Percentiles rank a stretch among this genome's conserved stretches.
Conservation (phyloP, 53 echinoderm and acorn worm species). For the Henricia sp. region DNA sequence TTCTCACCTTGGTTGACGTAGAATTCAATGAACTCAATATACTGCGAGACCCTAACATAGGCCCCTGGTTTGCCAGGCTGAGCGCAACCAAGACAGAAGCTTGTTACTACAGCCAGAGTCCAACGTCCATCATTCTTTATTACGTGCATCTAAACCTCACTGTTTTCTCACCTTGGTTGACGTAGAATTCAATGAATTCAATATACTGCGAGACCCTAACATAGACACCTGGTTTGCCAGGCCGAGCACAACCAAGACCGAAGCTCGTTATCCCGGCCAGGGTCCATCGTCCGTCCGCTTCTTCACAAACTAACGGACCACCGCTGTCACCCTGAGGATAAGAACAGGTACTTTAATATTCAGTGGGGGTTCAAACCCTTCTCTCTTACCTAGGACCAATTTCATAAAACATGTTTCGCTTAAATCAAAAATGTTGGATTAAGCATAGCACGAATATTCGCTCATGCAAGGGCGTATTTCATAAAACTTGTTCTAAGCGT, state of each 20-base stretch:
- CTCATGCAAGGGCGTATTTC: too few relatives aligned
- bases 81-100: conserved; percentile 70
- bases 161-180: conserved; percentile 29
- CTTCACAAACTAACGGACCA: conserved; percentile 72
- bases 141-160: too few relatives aligned
- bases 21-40: conserved; percentile 61
- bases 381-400: too few relatives aligned
- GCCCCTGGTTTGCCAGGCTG: conserved; percentile 55
- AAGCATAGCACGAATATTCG: too few relatives aligned
- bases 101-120: conserved; percentile 61
- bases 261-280: conserved; percentile 67
- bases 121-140: conserved; percentile 73
- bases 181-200: conserved; percentile 53
- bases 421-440: too few relatives aligned
- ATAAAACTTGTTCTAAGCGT: too few relatives aligned
- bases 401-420: too few relatives aligned
- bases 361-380: too few relatives aligned
- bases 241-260: conserved; percentile 63
- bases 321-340: conserved; percentile 79
- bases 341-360: too few relatives aligned
- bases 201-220: conserved; percentile 68
- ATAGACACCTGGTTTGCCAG: conserved; percentile 64
- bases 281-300: conserved; percentile 61
- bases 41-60: conserved; percentile 69
- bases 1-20: conserved; percentile 24